phyloP scores from a whole-genome alignment of 2,113 vertebrate species.

The Tretioscincus oriximinensis region DNA sequence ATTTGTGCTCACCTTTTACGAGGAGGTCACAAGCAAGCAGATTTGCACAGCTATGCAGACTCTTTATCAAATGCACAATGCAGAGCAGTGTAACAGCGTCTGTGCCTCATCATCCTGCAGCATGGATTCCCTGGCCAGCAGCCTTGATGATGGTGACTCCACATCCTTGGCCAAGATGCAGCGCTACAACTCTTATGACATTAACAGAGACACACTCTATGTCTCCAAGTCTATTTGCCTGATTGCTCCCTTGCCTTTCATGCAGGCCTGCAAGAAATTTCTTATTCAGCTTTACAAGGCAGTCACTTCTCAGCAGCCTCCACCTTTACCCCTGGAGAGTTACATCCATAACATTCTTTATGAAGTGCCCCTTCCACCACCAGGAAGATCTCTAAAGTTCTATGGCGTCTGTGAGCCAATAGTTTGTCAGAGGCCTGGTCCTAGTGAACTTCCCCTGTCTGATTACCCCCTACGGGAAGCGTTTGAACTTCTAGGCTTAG shows the following conservation, averaged over 20 bases:
- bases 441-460: slow-evolving; percentile 86
- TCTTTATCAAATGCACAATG: slow-evolving; percentile 94
- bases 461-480: slow-evolving; percentile 90
- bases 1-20: slow-evolving; percentile 94
- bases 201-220: slow-evolving; percentile 88
- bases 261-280: slow-evolving; percentile 92
- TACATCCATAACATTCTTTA: slow-evolving; percentile 97
- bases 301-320: slow-evolving; percentile 84
- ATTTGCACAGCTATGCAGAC: slow-evolving; percentile 97
- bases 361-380: slow-evolving; percentile 91
- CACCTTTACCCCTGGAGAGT: slow-evolving; percentile 93
- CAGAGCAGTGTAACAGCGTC: slow-evolving; percentile 82
- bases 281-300: slow-evolving; percentile 90
- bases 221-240: slow-evolving; percentile 96
- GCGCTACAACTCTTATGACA: slow-evolving; percentile 83
- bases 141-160: slow-evolving; percentile 82
- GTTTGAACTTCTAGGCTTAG: slow-evolving; percentile 88
- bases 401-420: slow-evolving; percentile 93
- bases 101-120: slow-evolving; percentile 90
- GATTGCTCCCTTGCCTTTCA: slow-evolving; percentile 92
- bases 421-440: slow-evolving; percentile 91
- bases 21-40: slow-evolving; percentile 90
- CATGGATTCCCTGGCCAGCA: slow-evolving; percentile 93
- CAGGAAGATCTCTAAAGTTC: slow-evolving; percentile 91
- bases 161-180: slow-evolving; percentile 79